Base-by-base conservation (phyloP, 2,888 invertebrate genomes). In the Nudaria mundana region DNA sequence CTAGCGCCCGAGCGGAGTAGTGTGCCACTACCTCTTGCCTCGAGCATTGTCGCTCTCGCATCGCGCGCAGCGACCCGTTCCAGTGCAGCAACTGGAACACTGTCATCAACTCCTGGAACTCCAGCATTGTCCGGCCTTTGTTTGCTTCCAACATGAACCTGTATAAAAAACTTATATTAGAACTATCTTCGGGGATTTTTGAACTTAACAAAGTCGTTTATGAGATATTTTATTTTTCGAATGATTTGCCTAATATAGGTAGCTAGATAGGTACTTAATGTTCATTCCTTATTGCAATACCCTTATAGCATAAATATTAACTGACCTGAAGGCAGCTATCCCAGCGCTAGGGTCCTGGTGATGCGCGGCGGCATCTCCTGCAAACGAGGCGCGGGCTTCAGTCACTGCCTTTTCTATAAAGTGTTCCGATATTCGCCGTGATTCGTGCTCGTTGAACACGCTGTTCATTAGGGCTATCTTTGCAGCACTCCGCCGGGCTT, bases 21-120 rank as follows among this genome's bases (percentile, higher is more conserved):
- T 98, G 97, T 30, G 97, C 96, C 12, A 97, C 95, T 25, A 84
- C 77, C 79, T 97, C 97, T 76, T 97, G 97, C 57, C 97, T 91
- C 46, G 97, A 97, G 82, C 98, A 98, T 78, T 97, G 97, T 29
- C 97, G 91, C 80, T 98, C 97, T 30, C 97, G 91, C 97, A 98
- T 97, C 29, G 97, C 97, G 63, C 97, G 95, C 62, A 98, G 83
- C 56, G 96, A 97, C n/a, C 98, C 98, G 79, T 98, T 98, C 98
- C 98, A 98, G 83, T 98, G 98, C 36, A 98, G 90, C 56, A 98
- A 90, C 85, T 98, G 97, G 85, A 98, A 98, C 31, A 98, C 97
- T n/a, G 97, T 98, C 98, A 98, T 98, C 66, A 98, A 87, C 78
- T 98, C 97, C 82, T 98, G 97, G 89, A 97, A 98, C 81, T 98